Conservation (phyloP, 2,888 invertebrate genomes). For the Ashinkailepas kermadecensis region DNA sequence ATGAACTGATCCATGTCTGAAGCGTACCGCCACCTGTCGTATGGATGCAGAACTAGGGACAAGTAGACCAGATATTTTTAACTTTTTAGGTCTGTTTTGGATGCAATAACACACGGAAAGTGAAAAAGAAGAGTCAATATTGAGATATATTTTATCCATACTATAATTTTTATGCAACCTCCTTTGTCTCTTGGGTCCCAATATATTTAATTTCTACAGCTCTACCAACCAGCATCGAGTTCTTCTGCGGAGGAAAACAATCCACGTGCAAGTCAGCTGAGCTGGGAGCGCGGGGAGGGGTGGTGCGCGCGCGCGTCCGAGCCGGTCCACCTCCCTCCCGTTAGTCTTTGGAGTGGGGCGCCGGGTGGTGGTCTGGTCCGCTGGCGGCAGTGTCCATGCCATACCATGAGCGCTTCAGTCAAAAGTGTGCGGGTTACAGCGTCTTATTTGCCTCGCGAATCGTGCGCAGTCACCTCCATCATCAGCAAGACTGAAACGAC, state of each 20-base stretch:
- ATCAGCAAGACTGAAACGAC: neutral
- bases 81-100: too few relatives aligned
- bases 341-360: neutral
- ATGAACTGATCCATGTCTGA: too few relatives aligned
- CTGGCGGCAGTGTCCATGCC: neutral
- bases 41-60: too few relatives aligned
- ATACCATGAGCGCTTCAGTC: conserved; percentile 11
- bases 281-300: neutral
- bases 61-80: too few relatives aligned
- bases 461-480: neutral
- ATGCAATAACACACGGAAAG: too few relatives aligned
- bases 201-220: neutral
- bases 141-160: too few relatives aligned
- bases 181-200: too few relatives aligned
- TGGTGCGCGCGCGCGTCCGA: neutral
- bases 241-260: neutral
- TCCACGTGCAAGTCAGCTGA: conserved; percentile 19
- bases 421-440: conserved; percentile 18
- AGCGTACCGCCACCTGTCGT: too few relatives aligned
- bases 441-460: conserved; percentile 14
- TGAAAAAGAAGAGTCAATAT: too few relatives aligned
- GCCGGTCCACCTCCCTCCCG: neutral
- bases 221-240: neutral
- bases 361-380: neutral
- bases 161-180: too few relatives aligned